These are phyloP conservation scores for Hyles vespertilio DNA, from an alignment of 1,140 invertebrate genomes.

Conservation along the genomic window DNA sequence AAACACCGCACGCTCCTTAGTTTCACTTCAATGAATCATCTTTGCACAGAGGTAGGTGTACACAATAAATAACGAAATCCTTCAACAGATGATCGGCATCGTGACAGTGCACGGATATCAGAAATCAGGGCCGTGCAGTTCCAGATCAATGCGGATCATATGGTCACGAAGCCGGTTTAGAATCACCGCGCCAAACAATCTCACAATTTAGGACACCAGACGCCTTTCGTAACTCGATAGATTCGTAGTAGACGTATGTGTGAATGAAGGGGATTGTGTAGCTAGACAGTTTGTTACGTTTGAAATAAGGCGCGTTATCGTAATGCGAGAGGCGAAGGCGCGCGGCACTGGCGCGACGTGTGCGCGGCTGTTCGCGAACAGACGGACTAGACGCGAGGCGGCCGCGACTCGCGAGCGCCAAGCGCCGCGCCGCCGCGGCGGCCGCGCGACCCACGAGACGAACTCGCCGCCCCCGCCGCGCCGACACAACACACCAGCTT, in stretches of 20 bases:
- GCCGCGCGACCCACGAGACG: constrained; percentile 13
- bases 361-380: constrained; percentile 43
- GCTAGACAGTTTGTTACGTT: constrained; percentile 40
- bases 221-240: constrained; percentile 23
- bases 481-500: constrained; percentile 37
- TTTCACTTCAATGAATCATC: constrained; percentile 55
- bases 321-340: constrained; percentile 19
- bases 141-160: constrained; percentile 55
- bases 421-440: constrained; percentile 18
- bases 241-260: constrained; percentile 18
- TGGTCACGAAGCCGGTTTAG: constrained; percentile 58
- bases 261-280: constrained; percentile 40
- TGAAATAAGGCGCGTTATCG: constrained; percentile 64
- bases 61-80: constrained; percentile 23
- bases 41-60: constrained; percentile 27
- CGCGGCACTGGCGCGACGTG: constrained; percentile 39
- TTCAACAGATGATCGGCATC: constrained; percentile 54
- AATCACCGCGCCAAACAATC: constrained; percentile 22
- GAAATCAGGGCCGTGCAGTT: constrained; percentile 45
- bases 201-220: constrained; percentile 20
- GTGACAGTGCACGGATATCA: constrained; percentile 48
- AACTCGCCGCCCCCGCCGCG: constrained; percentile 31
- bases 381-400: constrained; percentile 39
- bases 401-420: constrained; percentile 13
- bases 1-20: constrained; percentile 44